Evolutionary conservation across 53 echinoderm and acorn worm genomes (phyloP).

Genomic region (Crossaster papposus): DNA sequence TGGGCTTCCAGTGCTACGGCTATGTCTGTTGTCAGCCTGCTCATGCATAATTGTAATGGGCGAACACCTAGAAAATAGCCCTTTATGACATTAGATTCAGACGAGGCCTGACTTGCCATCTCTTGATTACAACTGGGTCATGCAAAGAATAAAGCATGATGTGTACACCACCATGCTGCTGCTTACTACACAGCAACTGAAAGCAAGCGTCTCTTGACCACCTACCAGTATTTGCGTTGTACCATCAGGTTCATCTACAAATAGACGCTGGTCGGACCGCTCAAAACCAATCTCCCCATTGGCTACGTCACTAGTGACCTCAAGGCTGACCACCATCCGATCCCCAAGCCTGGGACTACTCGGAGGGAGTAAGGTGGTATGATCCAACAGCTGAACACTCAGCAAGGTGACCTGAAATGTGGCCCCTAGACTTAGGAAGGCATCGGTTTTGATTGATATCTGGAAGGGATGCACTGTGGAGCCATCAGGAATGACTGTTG

Average conservation of each 20-base stretch:
- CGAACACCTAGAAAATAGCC: too few relatives aligned
- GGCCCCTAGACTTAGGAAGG: constrained; percentile 83
- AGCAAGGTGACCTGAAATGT: constrained; percentile 67
- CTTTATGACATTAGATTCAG: too few relatives aligned
- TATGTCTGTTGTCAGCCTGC: too few relatives aligned
- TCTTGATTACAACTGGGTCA: too few relatives aligned
- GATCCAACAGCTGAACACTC: constrained; percentile 59
- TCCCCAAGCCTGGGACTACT: constrained; percentile 81
- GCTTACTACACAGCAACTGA: too few relatives aligned
- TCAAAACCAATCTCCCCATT: constrained; percentile 97
- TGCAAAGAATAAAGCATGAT: too few relatives aligned
- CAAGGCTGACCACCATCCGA: constrained; percentile 64
- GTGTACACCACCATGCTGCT: too few relatives aligned
- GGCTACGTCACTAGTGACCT: constrained; percentile 70
- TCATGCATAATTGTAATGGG: too few relatives aligned
- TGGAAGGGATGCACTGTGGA: constrained; percentile 77
- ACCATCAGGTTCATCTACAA: constrained; percentile 74
- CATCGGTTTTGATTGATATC: constrained; percentile 67
- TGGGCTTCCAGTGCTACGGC: too few relatives aligned
- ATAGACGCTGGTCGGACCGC: constrained; percentile 28
- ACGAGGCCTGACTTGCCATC: too few relatives aligned
- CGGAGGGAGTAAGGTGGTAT: constrained; percentile 71
- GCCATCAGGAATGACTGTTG: constrained; percentile 75
- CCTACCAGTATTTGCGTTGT: constrained; percentile 11
- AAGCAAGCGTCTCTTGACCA: neutral